A percentile compares a stretch with the other conserved stretches of the same genome.
Evolutionary conservation across 92 coral and sea anemone genomes (phyloP).

Genomic region (Bergia sp.): DNA sequence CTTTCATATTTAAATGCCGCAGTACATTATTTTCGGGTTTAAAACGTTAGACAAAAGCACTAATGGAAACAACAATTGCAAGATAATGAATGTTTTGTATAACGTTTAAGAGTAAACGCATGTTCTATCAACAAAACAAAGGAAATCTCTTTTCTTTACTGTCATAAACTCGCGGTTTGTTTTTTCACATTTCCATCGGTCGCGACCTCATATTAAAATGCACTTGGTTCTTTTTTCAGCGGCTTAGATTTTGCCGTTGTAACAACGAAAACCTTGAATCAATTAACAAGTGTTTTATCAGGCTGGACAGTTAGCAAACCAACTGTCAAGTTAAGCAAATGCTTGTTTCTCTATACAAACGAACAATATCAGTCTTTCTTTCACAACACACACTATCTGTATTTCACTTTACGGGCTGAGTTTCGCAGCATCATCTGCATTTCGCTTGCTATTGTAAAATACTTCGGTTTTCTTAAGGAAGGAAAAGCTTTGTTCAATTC

Average conservation of each 20-base stretch:
- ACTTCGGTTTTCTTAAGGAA: background rate
- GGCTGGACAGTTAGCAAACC: slow-evolving; percentile 33
- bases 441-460: background rate
- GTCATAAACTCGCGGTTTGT: slow-evolving; percentile 30
- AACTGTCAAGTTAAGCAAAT: slow-evolving; percentile 41
- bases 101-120: slow-evolving; percentile 30
- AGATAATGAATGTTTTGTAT: slow-evolving; percentile 40
- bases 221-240: slow-evolving; percentile 27
- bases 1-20: slow-evolving; percentile 70
- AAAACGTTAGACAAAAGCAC: slow-evolving; percentile 65
- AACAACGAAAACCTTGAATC: slow-evolving; percentile 34
- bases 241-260: slow-evolving; percentile 27
- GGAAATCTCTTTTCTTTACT: slow-evolving; percentile 6
- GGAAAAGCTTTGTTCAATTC: background rate
- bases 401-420: background rate
- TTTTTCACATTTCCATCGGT: slow-evolving; percentile 12
- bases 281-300: slow-evolving; percentile 42
- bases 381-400: background rate
- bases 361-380: background rate
- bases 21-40: slow-evolving; percentile 37
- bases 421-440: background rate
- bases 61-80: slow-evolving; percentile 55
- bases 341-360: slow-evolving; percentile 28
- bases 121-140: slow-evolving; percentile 20
- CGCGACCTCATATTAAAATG: slow-evolving; percentile 38